Evolutionary conservation across 1,140 invertebrate genomes (phyloP).

Genomic region (Antheraea pernyi): DNA sequence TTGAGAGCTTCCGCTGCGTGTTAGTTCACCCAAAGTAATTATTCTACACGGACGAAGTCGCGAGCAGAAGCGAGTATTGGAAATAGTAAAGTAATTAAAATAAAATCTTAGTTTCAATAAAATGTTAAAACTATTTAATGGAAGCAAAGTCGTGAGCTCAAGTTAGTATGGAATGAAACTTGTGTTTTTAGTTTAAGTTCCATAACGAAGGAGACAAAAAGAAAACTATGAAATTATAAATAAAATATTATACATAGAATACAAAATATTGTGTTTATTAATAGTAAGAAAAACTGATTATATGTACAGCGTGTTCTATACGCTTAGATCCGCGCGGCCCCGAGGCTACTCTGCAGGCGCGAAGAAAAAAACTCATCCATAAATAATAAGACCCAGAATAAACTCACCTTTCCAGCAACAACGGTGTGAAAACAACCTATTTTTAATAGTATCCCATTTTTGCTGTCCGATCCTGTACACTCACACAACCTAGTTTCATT

Average conservation of each 20-base stretch:
- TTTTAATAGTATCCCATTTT: conserved; percentile 33
- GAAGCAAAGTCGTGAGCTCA: no score
- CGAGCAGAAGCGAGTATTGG: no score
- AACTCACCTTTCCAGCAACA: conserved; percentile 26
- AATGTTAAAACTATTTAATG: no score
- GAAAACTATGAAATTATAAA: not conserved
- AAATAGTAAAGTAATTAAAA: no score
- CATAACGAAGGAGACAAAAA: no score
- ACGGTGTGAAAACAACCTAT: conserved; percentile 31
- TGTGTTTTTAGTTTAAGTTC: no score
- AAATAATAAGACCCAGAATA: conserved; percentile 26
- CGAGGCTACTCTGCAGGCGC: conserved; percentile 13
- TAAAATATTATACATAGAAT: not conserved
- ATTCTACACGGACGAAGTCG: no score
- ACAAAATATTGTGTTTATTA: not conserved
- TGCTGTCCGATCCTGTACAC: conserved; percentile 25
- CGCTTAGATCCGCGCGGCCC: not conserved
- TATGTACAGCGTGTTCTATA: not conserved
- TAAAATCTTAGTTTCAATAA: no score
- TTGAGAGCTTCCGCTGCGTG: no score
- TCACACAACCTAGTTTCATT: conserved; percentile 32
- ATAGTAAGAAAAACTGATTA: not conserved
- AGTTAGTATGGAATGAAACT: no score
- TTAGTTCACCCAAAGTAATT: no score
- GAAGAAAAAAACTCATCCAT: conserved; percentile 26